A percentile compares a stretch with the other conserved stretches of the same genome.
Conservation (phyloP, 1,140 invertebrate genomes). For the Zaprionus gabonicus region DNA sequence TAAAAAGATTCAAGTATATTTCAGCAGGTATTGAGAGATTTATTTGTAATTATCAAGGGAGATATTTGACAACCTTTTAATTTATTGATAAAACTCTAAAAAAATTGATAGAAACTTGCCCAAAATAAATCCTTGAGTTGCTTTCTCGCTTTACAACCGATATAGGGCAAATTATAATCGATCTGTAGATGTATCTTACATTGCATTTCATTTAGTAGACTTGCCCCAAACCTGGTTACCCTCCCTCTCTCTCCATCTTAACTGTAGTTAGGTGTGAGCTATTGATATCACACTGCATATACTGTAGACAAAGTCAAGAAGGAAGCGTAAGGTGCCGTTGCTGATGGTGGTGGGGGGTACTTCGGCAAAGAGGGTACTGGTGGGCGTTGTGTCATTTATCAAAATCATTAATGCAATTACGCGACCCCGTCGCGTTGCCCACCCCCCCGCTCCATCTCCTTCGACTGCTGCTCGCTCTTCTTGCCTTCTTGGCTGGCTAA, state of each 20-base stretch:
- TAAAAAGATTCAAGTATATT: too few relatives aligned
- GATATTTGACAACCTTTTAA: too few relatives aligned
- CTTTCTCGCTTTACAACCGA: too few relatives aligned
- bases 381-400: conserved; percentile 74
- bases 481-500: conserved; percentile 60
- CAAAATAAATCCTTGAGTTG: too few relatives aligned
- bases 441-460: too few relatives aligned
- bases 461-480: neutral
- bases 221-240: neutral
- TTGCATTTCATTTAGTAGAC: too few relatives aligned
- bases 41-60: too few relatives aligned
- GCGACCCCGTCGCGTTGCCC: conserved; percentile 18
- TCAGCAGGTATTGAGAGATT: too few relatives aligned
- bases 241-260: neutral
- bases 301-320: neutral
- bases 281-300: conserved; percentile 8
- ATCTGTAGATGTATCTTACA: too few relatives aligned
- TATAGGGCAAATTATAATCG: too few relatives aligned
- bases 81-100: too few relatives aligned
- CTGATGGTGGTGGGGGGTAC: neutral
- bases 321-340: neutral
- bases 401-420: conserved; percentile 83
- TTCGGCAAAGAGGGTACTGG: neutral
- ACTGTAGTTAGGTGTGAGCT: conserved; percentile 11
- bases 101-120: too few relatives aligned